Evolutionary conservation across 2,113 vertebrate species (phyloP), one percentile per base, ranked within the genome.

Genomic region (Pongo pygmaeus): DNA sequence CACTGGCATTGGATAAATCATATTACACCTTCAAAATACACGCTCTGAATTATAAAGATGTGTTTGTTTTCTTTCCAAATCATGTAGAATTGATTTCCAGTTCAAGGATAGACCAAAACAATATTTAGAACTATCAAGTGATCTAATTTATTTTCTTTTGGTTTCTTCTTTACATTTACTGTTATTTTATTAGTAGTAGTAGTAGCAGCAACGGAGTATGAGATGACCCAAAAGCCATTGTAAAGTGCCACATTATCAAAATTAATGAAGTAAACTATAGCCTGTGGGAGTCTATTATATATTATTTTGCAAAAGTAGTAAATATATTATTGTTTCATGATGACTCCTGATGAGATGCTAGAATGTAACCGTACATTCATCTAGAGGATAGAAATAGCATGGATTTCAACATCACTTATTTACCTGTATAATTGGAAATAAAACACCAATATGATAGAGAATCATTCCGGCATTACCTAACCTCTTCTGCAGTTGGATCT

Each of bases 31-130:
- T 95, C 83, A 57, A 95, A 94, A 57, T 97, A 81, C 40, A 83
- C 87, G 67, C 57, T 93, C 84, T 79, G 92, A 97, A 88, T 94
- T 59, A 69, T 2, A 27, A 93, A 97, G 83, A 78, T 86, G 83
- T 25, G 75, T 67, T 88, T 84, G 57, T 97, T 97, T 94, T 93
- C 30, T 69, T 97, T 74, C 64, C 40, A 79, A 85, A 94, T 23
- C 40, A 90, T 91, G 86, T 38, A 14, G 25, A 93, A 84, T 87
- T 27, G 89, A 30, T 80, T 86, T 77, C 43, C 43, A 61, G 92
- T 92, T 95, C 81, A 97, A 96, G 93, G 85, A 75, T 97, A 97
- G 96, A 91, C 32, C 69, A 87, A 89, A 97, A 67, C 40, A 95
- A 30, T 80, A 55, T 90, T 97, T 95, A 94, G 50, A 96, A 97